Evolutionary conservation across 2,888 invertebrate species (phyloP), one percentile per base, ranked within the genome.

Genomic region (Drosophila affinis): DNA sequence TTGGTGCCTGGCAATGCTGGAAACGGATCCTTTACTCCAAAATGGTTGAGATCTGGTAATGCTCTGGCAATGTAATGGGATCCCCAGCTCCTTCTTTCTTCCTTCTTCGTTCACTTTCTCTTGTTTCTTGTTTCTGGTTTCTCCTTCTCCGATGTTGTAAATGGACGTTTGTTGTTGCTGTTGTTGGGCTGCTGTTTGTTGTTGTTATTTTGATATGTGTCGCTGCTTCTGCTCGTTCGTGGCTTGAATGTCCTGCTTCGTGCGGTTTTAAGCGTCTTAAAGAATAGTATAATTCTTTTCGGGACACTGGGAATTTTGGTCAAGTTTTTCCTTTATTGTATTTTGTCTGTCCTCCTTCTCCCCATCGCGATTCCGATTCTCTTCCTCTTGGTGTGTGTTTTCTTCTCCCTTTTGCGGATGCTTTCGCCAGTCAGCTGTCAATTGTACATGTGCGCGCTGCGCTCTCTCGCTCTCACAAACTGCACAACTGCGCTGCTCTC

Each of bases 361-460:
- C 32, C 47, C 29, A 34, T 55, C 44, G 46, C 39, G 18, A 24
- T 53, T 70, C 32, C 39, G 27, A 21, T 49, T 17, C 32, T 24
- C 51, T n/a, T 51, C 21, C 49, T 48, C 14, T 59, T 21, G 47
- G 44, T 29, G 54, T 49, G 46, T 52, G 45, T 59, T 51, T 53
- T 56, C 62, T 62, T 67, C 70, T 54, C 44, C 57, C 57, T 34
- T 54, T 61, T 79, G 39, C 7, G 39, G n/a, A 53, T 71, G 67
- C 63, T 68, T 68, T 70, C 69, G 77, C 57, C 87, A 84, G 80
- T 84, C 83, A 84, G 83, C 83, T 84, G 83, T 80, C 83, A 77
- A 85, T 68, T 86, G 82, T 87, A 83, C 39, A 39, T 80, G 82
- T 80, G 79, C 81, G 79, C 67, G 72, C 81, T 62, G 67, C 45